These are phyloP conservation scores for Drosophila kurseongensis DNA, from an alignment of 1,140 invertebrate species.

Conservation along the genomic window DNA sequence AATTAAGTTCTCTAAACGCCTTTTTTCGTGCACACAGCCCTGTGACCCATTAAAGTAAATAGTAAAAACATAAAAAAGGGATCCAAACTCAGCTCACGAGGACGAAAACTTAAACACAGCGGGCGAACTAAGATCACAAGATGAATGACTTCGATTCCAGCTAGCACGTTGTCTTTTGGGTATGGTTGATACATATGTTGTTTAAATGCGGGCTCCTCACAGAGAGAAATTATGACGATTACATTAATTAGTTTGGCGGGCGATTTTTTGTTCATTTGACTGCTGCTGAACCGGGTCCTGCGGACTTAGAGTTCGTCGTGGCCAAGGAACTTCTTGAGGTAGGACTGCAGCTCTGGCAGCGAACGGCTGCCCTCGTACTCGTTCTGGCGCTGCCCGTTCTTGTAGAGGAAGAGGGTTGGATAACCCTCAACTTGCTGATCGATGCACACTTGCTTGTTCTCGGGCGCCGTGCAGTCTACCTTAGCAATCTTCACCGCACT, in stretches of 20 bases:
- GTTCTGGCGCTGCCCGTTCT: slow-evolving; percentile 88
- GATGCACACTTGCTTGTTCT: slow-evolving; percentile 88
- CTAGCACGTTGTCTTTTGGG: not conserved
- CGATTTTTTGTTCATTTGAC: slow-evolving; percentile 41
- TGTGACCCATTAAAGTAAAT: slow-evolving; percentile 11
- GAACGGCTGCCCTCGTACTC: slow-evolving; percentile 90
- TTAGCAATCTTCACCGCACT: slow-evolving; percentile 87
- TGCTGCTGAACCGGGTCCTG: slow-evolving; percentile 3
- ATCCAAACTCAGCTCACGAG: not conserved
- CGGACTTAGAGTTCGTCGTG: slow-evolving; percentile 73
- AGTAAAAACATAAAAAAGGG: slow-evolving; percentile 16
- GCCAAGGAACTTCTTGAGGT: slow-evolving; percentile 71
- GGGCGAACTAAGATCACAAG: slow-evolving; percentile 12
- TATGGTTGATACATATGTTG: not conserved
- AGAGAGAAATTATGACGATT: slow-evolving; percentile 21
- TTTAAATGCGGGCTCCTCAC: slow-evolving; percentile 44
- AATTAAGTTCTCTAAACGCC: slow-evolving; percentile 26
- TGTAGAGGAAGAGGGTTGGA: slow-evolving; percentile 91
- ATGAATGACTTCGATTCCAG: slow-evolving; percentile 10
- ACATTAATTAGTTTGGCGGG: slow-evolving; percentile 45
- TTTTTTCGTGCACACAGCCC: slow-evolving; percentile 6
- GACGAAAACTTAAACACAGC: slow-evolving; percentile 22
- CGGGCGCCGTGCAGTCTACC: slow-evolving; percentile 90
- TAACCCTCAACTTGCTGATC: slow-evolving; percentile 90
- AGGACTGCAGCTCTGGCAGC: slow-evolving; percentile 86